These are phyloP conservation scores for Phalera bucephala DNA, from an alignment of 2,888 invertebrate species.

Conservation along the genomic window DNA sequence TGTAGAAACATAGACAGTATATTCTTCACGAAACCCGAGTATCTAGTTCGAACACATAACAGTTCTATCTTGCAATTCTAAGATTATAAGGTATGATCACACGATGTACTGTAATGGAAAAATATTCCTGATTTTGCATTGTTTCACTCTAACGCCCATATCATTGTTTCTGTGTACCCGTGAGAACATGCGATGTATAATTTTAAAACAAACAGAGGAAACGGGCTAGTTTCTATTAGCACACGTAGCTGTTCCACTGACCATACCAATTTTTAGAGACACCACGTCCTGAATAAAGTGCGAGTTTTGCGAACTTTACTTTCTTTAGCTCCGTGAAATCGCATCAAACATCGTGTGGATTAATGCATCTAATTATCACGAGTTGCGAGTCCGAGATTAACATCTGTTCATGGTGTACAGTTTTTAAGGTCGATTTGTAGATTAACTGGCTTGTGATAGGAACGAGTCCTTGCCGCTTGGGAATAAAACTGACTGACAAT, in stretches of 20 bases:
- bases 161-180: constrained; percentile 5
- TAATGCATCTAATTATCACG: constrained; percentile 7
- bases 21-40: too few species aligned
- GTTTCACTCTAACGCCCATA: constrained; percentile 6
- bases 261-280: constrained; percentile 17
- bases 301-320: background rate
- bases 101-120: constrained; percentile 1
- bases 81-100: too few species aligned
- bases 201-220: constrained; percentile 41
- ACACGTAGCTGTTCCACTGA: constrained; percentile 15
- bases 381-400: constrained; percentile 15
- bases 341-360: background rate
- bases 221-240: constrained; percentile 31
- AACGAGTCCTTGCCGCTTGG: constrained; percentile 18
- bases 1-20: too few species aligned
- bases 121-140: constrained; percentile 8
- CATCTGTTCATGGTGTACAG: constrained; percentile 25
- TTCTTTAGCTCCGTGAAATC: background rate
- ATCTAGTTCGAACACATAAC: too few species aligned
- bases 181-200: constrained; percentile 36
- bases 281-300: constrained; percentile 7
- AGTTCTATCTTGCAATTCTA: too few species aligned
- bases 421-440: constrained; percentile 31
- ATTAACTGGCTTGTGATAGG: constrained; percentile 28
- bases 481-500: constrained; percentile 13